Percentiles rank a stretch among this genome's conserved stretches.
phyloP scores from a whole-genome alignment of 2,113 vertebrate genomes.

The Oncorhynchus tshawytscha region DNA sequence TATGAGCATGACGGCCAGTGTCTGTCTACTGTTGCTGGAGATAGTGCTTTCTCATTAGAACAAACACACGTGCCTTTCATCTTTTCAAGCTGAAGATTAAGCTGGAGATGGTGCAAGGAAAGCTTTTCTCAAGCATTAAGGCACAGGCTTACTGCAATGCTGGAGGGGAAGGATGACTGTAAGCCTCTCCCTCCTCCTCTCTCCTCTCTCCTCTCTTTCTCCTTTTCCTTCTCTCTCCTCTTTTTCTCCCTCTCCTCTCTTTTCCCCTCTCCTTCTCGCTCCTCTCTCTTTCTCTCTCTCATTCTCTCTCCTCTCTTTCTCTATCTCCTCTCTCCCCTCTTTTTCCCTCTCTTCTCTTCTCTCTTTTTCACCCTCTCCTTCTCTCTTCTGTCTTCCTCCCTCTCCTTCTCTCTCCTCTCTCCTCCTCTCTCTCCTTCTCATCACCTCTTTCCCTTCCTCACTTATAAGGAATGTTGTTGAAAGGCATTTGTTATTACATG shows the following conservation, averaged over 20 bases:
- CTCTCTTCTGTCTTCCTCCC: too few relatives aligned
- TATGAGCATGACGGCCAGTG: neutral
- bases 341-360: neutral
- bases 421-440: neutral
- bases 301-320: neutral
- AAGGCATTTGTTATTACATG: neutral
- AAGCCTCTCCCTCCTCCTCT: constrained; percentile 13
- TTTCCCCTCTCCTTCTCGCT: neutral
- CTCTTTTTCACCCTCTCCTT: neutral
- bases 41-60: constrained; percentile 49
- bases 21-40: constrained; percentile 20
- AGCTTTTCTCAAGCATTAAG: constrained; percentile 42
- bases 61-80: constrained; percentile 55
- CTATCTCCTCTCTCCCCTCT: neutral
- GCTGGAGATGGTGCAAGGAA: constrained; percentile 34
- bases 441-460: neutral
- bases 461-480: neutral
- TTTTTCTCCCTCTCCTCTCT: neutral
- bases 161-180: constrained; percentile 27
- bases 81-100: constrained; percentile 54
- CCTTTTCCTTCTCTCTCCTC: neutral
- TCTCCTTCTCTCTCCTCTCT: neutral
- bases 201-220: neutral
- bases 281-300: neutral
- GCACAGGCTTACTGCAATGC: constrained; percentile 28